Conservation (phyloP, 30 jellyfish, hydroid and myxozoan genomes). For the Aurelia sp. region DNA sequence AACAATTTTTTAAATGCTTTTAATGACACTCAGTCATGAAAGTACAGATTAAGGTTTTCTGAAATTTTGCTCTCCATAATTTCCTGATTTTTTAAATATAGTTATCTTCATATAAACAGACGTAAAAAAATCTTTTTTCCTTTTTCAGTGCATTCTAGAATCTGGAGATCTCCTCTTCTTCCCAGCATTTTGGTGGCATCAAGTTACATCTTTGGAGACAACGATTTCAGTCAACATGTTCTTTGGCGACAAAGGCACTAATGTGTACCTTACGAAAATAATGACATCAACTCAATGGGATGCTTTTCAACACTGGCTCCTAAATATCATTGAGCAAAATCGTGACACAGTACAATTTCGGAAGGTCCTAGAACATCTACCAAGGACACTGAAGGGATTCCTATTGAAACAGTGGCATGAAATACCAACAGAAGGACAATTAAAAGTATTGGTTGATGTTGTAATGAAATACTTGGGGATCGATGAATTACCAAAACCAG, state of each 20-base stretch:
- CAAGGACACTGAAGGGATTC: slow-evolving; percentile 63
- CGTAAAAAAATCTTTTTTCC: no score
- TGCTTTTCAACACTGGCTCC: slow-evolving; percentile 89
- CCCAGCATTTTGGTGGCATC: slow-evolving; percentile 99
- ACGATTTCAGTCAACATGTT: slow-evolving; percentile 95
- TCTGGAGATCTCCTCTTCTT: slow-evolving; percentile 93
- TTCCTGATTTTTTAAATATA: no score
- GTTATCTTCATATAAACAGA: no score
- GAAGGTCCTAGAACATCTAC: slow-evolving; percentile 75
- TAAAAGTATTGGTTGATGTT: slow-evolving; percentile 49
- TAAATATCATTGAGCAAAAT: slow-evolving; percentile 92
- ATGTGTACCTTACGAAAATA: slow-evolving; percentile 74
- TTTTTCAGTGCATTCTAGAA: slow-evolving; percentile 25
- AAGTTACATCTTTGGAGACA: slow-evolving; percentile 82
- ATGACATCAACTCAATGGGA: slow-evolving; percentile 91
- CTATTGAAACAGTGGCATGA: slow-evolving; percentile 98
- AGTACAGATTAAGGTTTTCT: no score
- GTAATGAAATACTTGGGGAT: slow-evolving; percentile 70
- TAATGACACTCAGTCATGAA: no score
- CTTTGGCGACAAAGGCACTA: slow-evolving; percentile 94
- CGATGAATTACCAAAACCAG: slow-evolving; percentile 49
- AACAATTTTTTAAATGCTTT: no score
- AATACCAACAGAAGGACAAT: slow-evolving; percentile 79
- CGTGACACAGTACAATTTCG: slow-evolving; percentile 71
- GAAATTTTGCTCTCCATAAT: no score